Base-by-base conservation (phyloP, 1,140 invertebrate genomes). In the Caenorhabditis briggsae region DNA sequence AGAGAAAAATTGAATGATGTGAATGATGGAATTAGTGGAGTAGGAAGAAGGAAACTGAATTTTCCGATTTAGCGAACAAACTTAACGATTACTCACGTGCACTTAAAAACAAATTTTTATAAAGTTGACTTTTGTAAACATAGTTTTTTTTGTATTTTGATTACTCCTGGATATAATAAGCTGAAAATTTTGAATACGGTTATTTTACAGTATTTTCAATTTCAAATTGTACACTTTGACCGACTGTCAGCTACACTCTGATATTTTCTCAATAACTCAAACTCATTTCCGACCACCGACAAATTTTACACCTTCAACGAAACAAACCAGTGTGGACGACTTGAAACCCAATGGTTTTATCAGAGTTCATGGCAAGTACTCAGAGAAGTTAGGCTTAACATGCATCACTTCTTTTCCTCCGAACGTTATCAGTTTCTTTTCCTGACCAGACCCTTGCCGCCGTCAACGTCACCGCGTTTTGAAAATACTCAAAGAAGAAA, bases 401-500 rank as follows among this genome's bases (percentile, higher is more conserved):
- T 78, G 43, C 41, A 41, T n/a, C 70, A 23, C 12, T 78, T 78
- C 53, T 41, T 16, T 46, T 78, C 53, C 48, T 50, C 70, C 48
- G 46, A 33, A 33, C 33, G 1, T 33, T 33, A 33, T 33, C 33
- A 33, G 33, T 33, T 33, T 48, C 46, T 50, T 16, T 53, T 46
- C 64, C 46, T 78, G 46, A 78, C 70, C 70, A 78, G 70, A 78
- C 70, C 70, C 33, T 78, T 78, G 23, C 33, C 25, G 11, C 53
- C 23, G 43, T n/a, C 70, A 41, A 9, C 64, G 23, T 46, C 64
- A 41, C 46, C 64, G 46, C 70, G n/a, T n/a, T 53, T 50, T 23
- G 70, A 78, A 78, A 78, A 50, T 78, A 78, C 70, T 78, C 46
- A 50, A 53, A 48, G 46, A 78, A 78, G 70, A 16, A 78, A 78